These are phyloP conservation scores for Maniola jurtina DNA, from an alignment of 1,140 invertebrate species.

Conservation along the genomic window DNA sequence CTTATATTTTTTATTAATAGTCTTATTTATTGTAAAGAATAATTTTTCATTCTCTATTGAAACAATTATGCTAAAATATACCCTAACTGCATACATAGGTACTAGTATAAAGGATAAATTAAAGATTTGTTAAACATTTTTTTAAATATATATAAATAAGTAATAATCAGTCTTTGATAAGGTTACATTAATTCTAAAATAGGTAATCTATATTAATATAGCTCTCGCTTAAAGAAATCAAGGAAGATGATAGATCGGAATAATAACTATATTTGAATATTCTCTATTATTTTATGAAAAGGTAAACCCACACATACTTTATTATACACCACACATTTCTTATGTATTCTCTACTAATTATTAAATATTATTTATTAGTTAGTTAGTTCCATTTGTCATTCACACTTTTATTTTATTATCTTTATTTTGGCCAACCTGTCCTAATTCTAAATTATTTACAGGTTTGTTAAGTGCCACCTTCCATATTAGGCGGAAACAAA, in stretches of 20 bases:
- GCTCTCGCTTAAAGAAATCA: conserved; percentile 19
- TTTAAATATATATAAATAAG: conserved; percentile 33
- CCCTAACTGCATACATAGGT: not conserved
- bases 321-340: conserved; percentile 34
- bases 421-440: conserved; percentile 27
- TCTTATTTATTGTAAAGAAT: too few species aligned
- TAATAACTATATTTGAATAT: not conserved
- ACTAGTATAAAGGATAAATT: not conserved
- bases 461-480: conserved; percentile 6
- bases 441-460: conserved; percentile 29
- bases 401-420: conserved; percentile 9
- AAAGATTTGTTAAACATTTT: conserved; percentile 8
- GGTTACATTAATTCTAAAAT: conserved; percentile 35
- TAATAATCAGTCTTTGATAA: conserved; percentile 42
- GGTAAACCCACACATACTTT: conserved; percentile 1
- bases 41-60: not conserved
- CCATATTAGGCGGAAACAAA: too few species aligned
- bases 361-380: conserved; percentile 3
- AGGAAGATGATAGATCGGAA: conserved; percentile 5
- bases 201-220: conserved; percentile 31
- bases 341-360: conserved; percentile 33
- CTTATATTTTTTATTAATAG: too few species aligned
- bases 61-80: not conserved
- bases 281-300: conserved; percentile 5
- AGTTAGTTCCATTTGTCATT: not conserved